Evolutionary conservation across 2,797 vertebrate species (phyloP).

Genomic region (Telmatherina bonti): DNA sequence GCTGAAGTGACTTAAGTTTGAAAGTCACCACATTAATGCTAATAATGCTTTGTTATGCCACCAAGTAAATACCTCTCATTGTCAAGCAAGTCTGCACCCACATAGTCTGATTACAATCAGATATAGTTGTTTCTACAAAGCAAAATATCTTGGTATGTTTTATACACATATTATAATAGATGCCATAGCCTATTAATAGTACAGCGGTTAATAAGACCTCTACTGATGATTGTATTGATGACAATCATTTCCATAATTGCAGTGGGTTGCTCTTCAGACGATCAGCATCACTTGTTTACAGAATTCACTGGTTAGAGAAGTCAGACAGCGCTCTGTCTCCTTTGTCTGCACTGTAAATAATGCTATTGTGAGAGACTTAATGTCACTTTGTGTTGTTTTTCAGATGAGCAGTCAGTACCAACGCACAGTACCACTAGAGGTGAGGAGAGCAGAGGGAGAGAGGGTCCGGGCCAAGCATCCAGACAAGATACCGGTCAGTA

Average conservation of each 20-base stretch:
- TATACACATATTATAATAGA: background rate
- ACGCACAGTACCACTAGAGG: constrained; percentile 82
- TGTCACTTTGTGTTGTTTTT: constrained; percentile 39
- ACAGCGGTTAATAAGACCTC: background rate
- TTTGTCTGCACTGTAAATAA: constrained; percentile 49
- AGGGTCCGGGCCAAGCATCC: constrained; percentile 86
- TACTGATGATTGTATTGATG: constrained; percentile 15
- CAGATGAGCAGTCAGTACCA: constrained; percentile 87
- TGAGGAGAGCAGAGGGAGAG: constrained; percentile 86
- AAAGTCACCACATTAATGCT: background rate
- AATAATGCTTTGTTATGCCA: no score
- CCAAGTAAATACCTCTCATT: background rate
- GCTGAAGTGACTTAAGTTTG: background rate
- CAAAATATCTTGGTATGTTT: background rate
- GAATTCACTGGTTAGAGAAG: constrained; percentile 38
- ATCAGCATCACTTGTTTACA: constrained; percentile 28
- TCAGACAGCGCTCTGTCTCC: constrained; percentile 43
- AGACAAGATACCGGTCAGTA: constrained; percentile 87
- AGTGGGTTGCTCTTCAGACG: constrained; percentile 19
- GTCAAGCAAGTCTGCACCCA: background rate
- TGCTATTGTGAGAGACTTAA: constrained; percentile 46
- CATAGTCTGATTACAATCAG: background rate
- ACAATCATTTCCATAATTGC: background rate
- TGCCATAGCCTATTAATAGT: background rate
- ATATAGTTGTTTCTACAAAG: background rate